Base-by-base conservation (phyloP, 2,113 vertebrate genomes). In the Xenopus laevis region DNA sequence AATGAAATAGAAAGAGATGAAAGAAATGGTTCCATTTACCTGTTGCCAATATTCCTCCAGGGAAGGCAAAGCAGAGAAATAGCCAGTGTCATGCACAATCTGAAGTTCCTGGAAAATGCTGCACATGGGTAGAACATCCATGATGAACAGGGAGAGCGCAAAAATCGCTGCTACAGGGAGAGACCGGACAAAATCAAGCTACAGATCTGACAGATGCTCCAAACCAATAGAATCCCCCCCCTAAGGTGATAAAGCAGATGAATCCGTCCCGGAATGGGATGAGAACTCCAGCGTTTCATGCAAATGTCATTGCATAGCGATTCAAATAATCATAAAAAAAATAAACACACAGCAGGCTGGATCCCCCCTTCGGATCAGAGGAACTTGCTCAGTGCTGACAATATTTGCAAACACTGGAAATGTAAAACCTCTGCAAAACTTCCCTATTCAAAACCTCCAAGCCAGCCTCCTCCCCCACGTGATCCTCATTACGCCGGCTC, bases 31-130 rank as follows among this genome's bases (percentile, higher is more conserved):
- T 77, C 78, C 58, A 74, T 90, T 96, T 95, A 99, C 97, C 96
- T 98, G 96, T 97, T 99, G 97, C 97, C 97, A 99, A 78, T 98
- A 97, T 85, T 99, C 97, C 90, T 99, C 97, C 90, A 99, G 93
- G 79, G 97, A 99, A 77, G 96, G 96, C 83, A 98, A 92, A 74
- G 96, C 97, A 77, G 97, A 99, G 91, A 99, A 99, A 91, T 98
- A 99, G 82, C 97, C 97, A 78, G 97, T 99, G 90, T 99, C 97
- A 85, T 98, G 97, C 88, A 99, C 97, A 86, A 99, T 98, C 84
- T 99, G 97, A 88, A 99, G 96, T 91, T 99, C 96, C 89, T 99
- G 96, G 90, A 99, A 99, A 90, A 99, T 99, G 93, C 97, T 95
- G 94, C 96, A 99, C 95, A 97, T 99, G 27, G 97, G 97, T 89